Percentiles rank a stretch among this genome's conserved stretches.
phyloP scores from a whole-genome alignment of 2,113 vertebrate genomes.

The Lota lota region DNA sequence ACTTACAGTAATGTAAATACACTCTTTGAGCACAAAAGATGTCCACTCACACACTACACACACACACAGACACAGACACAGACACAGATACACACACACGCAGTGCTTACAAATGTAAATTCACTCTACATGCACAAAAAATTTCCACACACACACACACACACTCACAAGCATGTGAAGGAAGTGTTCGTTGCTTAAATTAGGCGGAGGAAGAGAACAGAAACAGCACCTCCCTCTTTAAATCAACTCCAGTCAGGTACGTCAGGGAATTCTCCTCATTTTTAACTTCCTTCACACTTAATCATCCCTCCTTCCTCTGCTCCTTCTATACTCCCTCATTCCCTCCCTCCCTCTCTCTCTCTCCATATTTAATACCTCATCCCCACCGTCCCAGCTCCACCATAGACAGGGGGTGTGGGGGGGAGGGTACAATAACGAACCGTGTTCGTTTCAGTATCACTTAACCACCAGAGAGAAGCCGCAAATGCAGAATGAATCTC shows the following conservation, averaged over 20 bases:
- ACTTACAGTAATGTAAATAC: no score
- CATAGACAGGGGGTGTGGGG: slow-evolving; percentile 35
- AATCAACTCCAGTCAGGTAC: slow-evolving; percentile 67
- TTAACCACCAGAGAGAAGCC: slow-evolving; percentile 40
- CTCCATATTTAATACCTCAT: slow-evolving; percentile 72
- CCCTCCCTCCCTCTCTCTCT: slow-evolving; percentile 41
- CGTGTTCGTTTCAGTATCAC: slow-evolving; percentile 62
- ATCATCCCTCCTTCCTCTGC: slow-evolving; percentile 59
- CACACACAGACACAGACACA: neutral
- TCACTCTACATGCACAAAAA: no score
- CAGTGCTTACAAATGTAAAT: no score
- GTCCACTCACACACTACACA: no score
- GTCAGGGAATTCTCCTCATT: slow-evolving; percentile 62
- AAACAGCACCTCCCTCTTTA: slow-evolving; percentile 58
- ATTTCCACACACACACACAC: neutral
- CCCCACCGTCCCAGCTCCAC: slow-evolving; percentile 59
- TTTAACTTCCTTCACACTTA: slow-evolving; percentile 69
- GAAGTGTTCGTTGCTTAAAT: slow-evolving; percentile 46
- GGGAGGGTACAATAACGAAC: slow-evolving; percentile 58
- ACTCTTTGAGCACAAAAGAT: no score
- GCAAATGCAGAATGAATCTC: slow-evolving; percentile 15
- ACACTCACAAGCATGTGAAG: neutral
- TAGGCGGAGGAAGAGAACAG: slow-evolving; percentile 46
- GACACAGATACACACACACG: neutral
- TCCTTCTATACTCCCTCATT: neutral